Base-by-base conservation (phyloP, 1,140 invertebrate species). In the Palaemon carinicauda region DNA sequence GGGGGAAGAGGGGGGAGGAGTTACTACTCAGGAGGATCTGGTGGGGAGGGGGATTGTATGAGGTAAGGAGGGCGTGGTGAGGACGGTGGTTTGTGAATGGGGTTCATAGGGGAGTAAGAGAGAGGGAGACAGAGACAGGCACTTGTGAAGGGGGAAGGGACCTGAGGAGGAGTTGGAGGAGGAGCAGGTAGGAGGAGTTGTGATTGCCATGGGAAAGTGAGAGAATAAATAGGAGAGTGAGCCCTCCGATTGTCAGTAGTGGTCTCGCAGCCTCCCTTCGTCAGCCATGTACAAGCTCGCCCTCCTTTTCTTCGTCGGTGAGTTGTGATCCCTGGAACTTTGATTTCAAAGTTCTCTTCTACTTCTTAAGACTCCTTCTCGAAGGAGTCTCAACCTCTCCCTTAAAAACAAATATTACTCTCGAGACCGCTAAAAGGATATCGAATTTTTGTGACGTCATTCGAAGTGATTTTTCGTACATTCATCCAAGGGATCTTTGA, bases 201-300 rank as follows among this genome's bases (percentile, higher is more conserved):
- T 29, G 24, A 50, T 51, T 33, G 33, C 80, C 80, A 81, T 27
- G 80, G 60, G 80, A 81, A 81, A 81, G 80, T 81, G 33, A 81
- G 60, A 71, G 80, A 71, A 81, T 81, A 81, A 71, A 81, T 81
- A 81, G 80, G 60, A 81, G 80, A 50, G 60, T 33, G 9, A 51
- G 12, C 27, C 33, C 29, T 14, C 21, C 17, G n/a, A 10, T 29
- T 33, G 21, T 14, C 80, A 81, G 41, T 41, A 41, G 41, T 41
- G 12, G 80, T 81, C 56, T 81, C 41, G 15, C 33, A 33, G 65
- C 60, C 24, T 50, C 33, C 27, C 29, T 65, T 9, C 41, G 41
- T 41, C 53, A 31, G 71, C 56, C 60, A 81, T 81, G 80, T 69
- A 65, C 80, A 81, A 51, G 50, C 60, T 81, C 24, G 80, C 17